Percentiles rank a stretch among this genome's conserved stretches.
Conservation (phyloP, 2,888 invertebrate genomes). For the Cheilosia scutellata region DNA sequence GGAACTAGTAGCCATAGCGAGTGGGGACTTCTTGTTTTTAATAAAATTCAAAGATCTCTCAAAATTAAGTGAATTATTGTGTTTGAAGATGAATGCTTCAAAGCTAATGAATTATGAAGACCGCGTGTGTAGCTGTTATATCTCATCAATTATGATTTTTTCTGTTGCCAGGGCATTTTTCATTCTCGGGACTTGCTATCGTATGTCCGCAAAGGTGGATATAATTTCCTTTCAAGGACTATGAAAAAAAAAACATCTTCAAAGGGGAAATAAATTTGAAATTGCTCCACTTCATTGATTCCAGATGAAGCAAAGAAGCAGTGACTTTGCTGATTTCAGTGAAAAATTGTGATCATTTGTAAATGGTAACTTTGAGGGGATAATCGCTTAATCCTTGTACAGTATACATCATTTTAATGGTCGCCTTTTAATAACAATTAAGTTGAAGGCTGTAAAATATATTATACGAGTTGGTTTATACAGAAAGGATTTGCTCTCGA, state of each 20-base stretch:
- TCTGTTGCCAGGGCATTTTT: slow-evolving; percentile 10
- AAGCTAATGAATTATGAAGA: slow-evolving; percentile 50
- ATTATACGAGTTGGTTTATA: too few relatives aligned
- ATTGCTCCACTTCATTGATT: slow-evolving; percentile 26
- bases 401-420: slow-evolving; percentile 50
- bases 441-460: not conserved
- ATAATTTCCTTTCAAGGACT: not conserved
- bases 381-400: slow-evolving; percentile 46
- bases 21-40: not conserved
- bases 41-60: slow-evolving; percentile 22
- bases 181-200: not conserved
- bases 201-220: not conserved
- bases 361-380: slow-evolving; percentile 29
- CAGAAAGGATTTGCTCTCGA: not conserved
- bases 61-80: slow-evolving; percentile 54
- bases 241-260: not conserved
- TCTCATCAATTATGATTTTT: slow-evolving; percentile 1
- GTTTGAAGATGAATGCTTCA: slow-evolving; percentile 20
- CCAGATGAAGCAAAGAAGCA: slow-evolving; percentile 32
- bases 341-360: slow-evolving; percentile 60
- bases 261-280: not conserved
- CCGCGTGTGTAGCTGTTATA: slow-evolving; percentile 1
- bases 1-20: not conserved
- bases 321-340: slow-evolving; percentile 26
- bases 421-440: slow-evolving; percentile 40